These are phyloP conservation scores for Burhinus oedicnemus DNA, from an alignment of 2,113 vertebrate species.

Conservation along the genomic window DNA sequence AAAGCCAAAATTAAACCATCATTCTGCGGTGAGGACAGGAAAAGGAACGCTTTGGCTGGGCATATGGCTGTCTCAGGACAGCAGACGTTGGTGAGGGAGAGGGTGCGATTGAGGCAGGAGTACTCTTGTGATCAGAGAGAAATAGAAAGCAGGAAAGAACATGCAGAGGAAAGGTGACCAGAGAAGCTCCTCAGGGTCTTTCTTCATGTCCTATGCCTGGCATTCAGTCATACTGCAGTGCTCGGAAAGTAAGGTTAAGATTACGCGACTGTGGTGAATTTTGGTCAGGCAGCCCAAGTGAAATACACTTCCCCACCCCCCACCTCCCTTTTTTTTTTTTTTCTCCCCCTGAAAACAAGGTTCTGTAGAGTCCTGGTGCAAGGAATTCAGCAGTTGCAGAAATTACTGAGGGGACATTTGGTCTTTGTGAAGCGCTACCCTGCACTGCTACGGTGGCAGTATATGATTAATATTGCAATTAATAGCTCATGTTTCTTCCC, in stretches of 20 bases:
- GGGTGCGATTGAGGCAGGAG: neutral
- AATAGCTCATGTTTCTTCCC: slow-evolving; percentile 9
- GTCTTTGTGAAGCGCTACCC: neutral
- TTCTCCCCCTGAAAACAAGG: neutral
- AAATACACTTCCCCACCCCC: neutral
- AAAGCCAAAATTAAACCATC: neutral
- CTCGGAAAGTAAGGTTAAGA: neutral
- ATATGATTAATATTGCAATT: slow-evolving; percentile 53
- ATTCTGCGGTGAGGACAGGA: neutral
- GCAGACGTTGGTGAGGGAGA: neutral
- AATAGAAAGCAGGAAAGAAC: neutral
- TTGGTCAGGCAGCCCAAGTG: neutral
- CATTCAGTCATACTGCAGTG: neutral
- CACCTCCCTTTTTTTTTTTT: neutral
- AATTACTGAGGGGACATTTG: neutral
- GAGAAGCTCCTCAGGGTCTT: neutral
- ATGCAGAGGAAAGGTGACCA: neutral
- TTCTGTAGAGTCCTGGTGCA: neutral
- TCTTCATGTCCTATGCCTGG: neutral
- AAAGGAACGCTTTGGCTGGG: neutral
- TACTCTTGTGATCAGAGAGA: neutral
- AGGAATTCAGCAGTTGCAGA: neutral
- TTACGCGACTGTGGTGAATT: neutral
- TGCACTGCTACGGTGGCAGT: neutral
- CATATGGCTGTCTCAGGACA: neutral